Percentiles rank a stretch among this genome's conserved stretches.
Conservation (phyloP, 2,797 vertebrate species). For the Masticophis lateralis region DNA sequence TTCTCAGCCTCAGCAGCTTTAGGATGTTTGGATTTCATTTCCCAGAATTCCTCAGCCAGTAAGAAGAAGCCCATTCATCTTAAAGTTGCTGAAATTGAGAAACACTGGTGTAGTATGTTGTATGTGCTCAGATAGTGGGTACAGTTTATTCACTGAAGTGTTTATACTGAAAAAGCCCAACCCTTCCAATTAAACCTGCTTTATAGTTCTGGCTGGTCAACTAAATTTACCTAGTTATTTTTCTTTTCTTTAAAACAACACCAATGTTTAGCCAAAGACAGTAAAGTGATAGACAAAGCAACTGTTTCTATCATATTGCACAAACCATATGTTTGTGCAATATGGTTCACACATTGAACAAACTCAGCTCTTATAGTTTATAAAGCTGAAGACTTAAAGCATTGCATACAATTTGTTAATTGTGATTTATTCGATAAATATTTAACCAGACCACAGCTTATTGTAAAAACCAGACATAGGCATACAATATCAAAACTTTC, state of each 20-base stretch:
- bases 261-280: background rate
- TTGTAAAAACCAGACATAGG: background rate
- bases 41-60: background rate
- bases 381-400: background rate
- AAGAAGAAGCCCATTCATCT: background rate
- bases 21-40: background rate
- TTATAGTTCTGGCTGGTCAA: background rate
- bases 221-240: background rate
- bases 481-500: background rate
- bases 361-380: background rate
- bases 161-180: background rate
- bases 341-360: background rate
- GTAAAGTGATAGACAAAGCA: background rate
- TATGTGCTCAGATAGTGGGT: background rate
- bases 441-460: background rate
- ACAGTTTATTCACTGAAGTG: background rate
- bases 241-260: background rate
- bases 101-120: background rate
- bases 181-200: background rate
- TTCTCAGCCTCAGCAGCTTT: background rate
- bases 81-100: background rate
- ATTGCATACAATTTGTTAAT: background rate
- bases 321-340: background rate
- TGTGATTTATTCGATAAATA: background rate
- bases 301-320: background rate